Base-by-base conservation (phyloP, 2,888 invertebrate species). In the Acronicta alni region DNA sequence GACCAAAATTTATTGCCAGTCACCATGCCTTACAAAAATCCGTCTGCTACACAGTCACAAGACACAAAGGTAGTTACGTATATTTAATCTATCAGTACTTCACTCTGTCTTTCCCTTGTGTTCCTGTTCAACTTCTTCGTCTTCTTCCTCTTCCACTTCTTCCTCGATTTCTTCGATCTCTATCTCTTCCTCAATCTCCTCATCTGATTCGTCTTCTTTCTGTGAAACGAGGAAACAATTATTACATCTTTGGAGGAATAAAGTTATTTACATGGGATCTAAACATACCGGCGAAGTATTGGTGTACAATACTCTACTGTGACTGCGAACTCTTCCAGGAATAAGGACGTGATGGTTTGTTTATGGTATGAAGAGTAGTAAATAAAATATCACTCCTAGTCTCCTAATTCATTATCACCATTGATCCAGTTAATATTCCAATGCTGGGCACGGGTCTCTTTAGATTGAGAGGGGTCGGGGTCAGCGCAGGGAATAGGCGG, bases 91-190 rank as follows among this genome's bases (percentile, higher is more conserved):
- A 79, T 81, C 83, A 83, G 84, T 82, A 76, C 80, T 71, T 80
- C 76, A 72, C 59, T 72, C 67, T 73, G 73, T 71, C 70, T 68
- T 67, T 43, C n/a, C 67, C 51, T 63, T 62, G 47, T 46, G 59
- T 46, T 56, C 63, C 65, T 62, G 47, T 15, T 67, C 61, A 3
- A 52, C 66, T 14, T 54, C 43, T 14, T 65, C 67, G 26, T 57
- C 68, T 49, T 73, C 69, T 61, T 83, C 81, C 30, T 82, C 84
- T 42, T 89, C 88, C 0, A 86, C 83, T 65, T 94, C 90, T 72
- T 88, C 94, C 67, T 89, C 92, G n/a, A 91, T 87, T 68, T 92
- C 93, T 79, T 93, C 92, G 38, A 91, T 83, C 72, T 93, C 93
- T 47, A 90, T 87, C 67, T 91, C 91, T 61, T 90, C 90, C 47